Evolutionary conservation across 2,797 vertebrate species (phyloP).

Genomic region (Taeniopygia guttata): DNA sequence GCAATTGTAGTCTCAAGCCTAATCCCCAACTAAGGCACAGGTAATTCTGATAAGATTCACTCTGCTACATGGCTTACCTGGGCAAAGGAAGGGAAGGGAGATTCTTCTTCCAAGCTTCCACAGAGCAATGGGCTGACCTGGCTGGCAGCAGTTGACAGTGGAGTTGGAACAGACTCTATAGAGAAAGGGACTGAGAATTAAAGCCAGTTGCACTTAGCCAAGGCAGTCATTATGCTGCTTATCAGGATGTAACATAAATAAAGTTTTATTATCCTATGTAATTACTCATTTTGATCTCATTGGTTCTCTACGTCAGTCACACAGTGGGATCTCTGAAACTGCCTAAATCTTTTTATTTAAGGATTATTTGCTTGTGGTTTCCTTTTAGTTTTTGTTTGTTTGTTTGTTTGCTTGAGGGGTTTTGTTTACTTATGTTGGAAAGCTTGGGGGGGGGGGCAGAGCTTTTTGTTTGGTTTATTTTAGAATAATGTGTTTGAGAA

Average conservation of each 20-base stretch:
- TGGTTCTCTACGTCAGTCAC: background rate
- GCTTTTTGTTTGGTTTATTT: background rate
- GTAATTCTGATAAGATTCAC: background rate
- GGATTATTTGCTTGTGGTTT: background rate
- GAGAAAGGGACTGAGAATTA: background rate
- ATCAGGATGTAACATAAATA: background rate
- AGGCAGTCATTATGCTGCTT: background rate
- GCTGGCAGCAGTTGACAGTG: slow-evolving; percentile 76
- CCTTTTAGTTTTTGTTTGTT: background rate
- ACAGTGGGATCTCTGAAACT: background rate
- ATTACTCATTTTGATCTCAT: background rate
- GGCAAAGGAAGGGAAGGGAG: slow-evolving; percentile 93
- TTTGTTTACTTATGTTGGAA: background rate
- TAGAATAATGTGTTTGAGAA: background rate
- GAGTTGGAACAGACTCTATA: slow-evolving; percentile 81
- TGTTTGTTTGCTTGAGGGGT: background rate
- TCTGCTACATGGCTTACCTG: slow-evolving; percentile 79
- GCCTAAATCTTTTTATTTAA: background rate
- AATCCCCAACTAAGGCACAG: background rate
- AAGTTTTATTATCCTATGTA: background rate
- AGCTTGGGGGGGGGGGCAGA: accelerated
- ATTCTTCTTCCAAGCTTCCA: slow-evolving; percentile 90
- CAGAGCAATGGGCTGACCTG: slow-evolving; percentile 72
- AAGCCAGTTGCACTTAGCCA: background rate
- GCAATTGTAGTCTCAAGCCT: background rate